Evolutionary conservation across 2,888 invertebrate species (phyloP), one percentile per base, ranked within the genome.

Genomic region (Chesias legatella): DNA sequence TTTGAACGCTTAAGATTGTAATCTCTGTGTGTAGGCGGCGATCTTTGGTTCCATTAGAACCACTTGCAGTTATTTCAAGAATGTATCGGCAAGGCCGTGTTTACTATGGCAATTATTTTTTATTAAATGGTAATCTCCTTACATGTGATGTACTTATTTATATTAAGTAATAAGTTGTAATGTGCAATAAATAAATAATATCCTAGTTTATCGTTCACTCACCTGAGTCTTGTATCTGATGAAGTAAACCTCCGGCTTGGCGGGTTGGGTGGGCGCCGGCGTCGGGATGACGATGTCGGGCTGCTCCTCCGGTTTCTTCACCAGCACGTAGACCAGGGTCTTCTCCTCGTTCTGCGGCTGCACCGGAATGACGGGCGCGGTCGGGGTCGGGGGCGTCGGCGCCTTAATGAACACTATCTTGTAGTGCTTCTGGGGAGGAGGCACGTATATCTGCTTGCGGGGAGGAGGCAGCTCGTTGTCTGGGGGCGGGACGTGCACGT

Each of bases 171-270:
- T n/a, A n/a, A n/a, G n/a, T n/a, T n/a, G n/a, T n/a, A n/a, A n/a
- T n/a, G n/a, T n/a, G n/a, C n/a, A n/a, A n/a, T n/a, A n/a, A n/a
- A n/a, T n/a, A 7, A 11, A 24, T 31, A 9, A 9, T 10, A 26
- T 25, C 9, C 3, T 7, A 23, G 8, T 27, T 35, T 11, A 22
- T 13, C 33, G 7, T 10, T 30, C 7, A 20, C 74, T 69, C 80
- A 94, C 94, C 92, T 94, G 94, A 33, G 94, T 94, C 85, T 94
- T 94, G 86, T 95, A 96, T 88, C 95, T 92, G 89, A 95, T 95
- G 90, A 95, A 95, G 90, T 95, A 95, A 36, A 95, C 95, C 88
- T 95, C 95, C 4, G 95, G 95, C 76, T 95, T 95, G 89, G 94
- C 93, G 30, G 95, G 95, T 68, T 95, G 95, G 23, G 95, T 95